phyloP scores from a whole-genome alignment of 2,797 vertebrate genomes.

The Ambastaia sidthimunki region DNA sequence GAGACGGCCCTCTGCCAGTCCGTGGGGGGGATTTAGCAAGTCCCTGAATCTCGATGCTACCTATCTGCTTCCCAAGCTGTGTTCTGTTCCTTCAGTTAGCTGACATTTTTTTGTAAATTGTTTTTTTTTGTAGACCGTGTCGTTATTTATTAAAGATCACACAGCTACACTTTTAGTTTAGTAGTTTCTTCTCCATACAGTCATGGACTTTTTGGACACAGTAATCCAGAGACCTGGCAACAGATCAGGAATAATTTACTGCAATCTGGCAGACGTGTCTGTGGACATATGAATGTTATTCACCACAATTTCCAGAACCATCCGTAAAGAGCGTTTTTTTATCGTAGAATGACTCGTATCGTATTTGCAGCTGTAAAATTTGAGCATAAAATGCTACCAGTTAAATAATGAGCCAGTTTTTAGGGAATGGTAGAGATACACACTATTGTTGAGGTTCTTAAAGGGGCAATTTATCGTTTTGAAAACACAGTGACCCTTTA shows the following conservation, averaged over 20 bases:
- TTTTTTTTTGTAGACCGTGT: constrained; percentile 58
- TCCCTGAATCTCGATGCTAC: constrained; percentile 44
- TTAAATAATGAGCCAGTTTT: constrained; percentile 16
- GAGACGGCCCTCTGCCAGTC: constrained; percentile 58
- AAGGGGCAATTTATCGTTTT: constrained; percentile 2
- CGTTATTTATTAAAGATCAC: constrained; percentile 68
- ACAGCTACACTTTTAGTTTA: constrained; percentile 58
- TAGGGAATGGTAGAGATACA: constrained; percentile 8
- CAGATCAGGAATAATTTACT: constrained; percentile 16
- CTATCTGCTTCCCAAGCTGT: constrained; percentile 43
- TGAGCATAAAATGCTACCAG: constrained; percentile 8
- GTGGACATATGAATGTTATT: constrained; percentile 31
- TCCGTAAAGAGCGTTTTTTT: constrained; percentile 24
- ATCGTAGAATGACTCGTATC: constrained; percentile 29
- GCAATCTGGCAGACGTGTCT: not conserved
- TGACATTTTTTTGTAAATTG: constrained; percentile 44
- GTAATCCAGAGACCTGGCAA: not conserved
- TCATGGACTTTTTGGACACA: not conserved
- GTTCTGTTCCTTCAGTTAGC: not conserved
- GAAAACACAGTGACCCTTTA: not conserved
- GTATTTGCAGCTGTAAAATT: constrained; percentile 24
- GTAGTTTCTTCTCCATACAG: constrained; percentile 7
- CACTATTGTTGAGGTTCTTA: not conserved
- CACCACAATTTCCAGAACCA: constrained; percentile 25
- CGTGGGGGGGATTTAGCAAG: constrained; percentile 44